Evolutionary conservation across 1,140 invertebrate genomes (phyloP).

Genomic region (Platorchestia sp.): DNA sequence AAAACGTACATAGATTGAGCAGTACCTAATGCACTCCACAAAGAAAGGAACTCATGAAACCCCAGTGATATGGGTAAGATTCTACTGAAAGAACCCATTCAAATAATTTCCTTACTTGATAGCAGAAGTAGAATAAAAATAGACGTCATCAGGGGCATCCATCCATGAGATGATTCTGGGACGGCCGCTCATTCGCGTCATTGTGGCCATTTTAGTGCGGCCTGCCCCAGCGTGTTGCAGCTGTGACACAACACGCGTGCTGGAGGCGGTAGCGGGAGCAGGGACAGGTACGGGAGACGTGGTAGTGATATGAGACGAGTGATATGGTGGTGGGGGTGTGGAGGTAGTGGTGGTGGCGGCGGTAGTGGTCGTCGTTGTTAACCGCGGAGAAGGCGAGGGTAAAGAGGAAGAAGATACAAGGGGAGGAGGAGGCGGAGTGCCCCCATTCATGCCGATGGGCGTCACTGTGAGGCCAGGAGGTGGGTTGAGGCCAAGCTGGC

Average conservation of each 20-base stretch:
- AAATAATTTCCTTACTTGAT: constrained; percentile 84
- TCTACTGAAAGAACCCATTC: no score
- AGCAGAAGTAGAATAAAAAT: constrained; percentile 90
- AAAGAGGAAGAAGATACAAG: constrained; percentile 23
- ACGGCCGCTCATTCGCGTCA: constrained; percentile 76
- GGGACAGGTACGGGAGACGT: constrained; percentile 59
- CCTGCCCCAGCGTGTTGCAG: constrained; percentile 70
- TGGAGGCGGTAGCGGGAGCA: constrained; percentile 11
- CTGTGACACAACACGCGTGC: constrained; percentile 73
- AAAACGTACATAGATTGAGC: background rate
- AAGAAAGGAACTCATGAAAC: background rate
- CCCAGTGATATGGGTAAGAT: no score
- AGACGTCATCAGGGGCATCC: constrained; percentile 97
- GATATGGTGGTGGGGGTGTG: constrained; percentile 71
- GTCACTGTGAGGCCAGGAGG: constrained; percentile 70
- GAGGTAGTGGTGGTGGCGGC: constrained; percentile 19
- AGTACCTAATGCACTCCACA: background rate
- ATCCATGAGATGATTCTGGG: constrained; percentile 97
- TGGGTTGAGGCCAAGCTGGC: constrained; percentile 65
- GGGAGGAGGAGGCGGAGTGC: constrained; percentile 52
- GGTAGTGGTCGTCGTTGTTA: constrained; percentile 42
- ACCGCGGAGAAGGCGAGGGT: constrained; percentile 13
- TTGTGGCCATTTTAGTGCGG: constrained; percentile 80
- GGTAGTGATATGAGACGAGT: constrained; percentile 72
- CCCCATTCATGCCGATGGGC: constrained; percentile 65